Evolutionary conservation across 2,888 invertebrate species (phyloP), one percentile per base, ranked within the genome.

Genomic region (Drosophila austrosaltans): DNA sequence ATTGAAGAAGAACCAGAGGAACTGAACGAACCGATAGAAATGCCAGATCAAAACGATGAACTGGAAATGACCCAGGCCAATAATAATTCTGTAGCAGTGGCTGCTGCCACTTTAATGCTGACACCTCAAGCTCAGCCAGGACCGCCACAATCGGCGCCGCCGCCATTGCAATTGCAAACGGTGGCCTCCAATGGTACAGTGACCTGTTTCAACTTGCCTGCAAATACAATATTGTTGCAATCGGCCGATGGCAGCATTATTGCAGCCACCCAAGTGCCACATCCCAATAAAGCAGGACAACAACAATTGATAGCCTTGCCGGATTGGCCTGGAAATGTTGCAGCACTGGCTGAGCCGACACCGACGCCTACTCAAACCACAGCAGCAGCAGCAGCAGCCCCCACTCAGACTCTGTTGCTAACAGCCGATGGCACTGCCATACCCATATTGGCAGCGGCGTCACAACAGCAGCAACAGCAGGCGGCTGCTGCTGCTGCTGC

Each of bases 101-200:
- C 42, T 42, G 42, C 42, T n/a, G 60, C 20, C 67, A 58, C 48
- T 66, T 44, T 61, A 54, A 67, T 77, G 62, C 22, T 48, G 48
- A 22, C 22, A 22, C 48, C 48, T 10, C 48, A 48, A 10, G 48
- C 48, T 48, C 48, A 48, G 25, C 22, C 48, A 25, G 67, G 65
- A 60, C 72, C 10, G 22, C 56, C 69, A 1, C 76, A 77, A 25
- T 70, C 78, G 0, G 77, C 84, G 30, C 69, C 89, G 25, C 89
- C 90, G 32, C 77, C 90, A 20, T 65, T 90, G 30, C 89, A 90
- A 65, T 74, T 91, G 70, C 91, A 91, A 72, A 90, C 91, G 4
- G 87, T 91, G 66, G 89, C 87, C 66, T 89, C 91, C 7, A 91
- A 91, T 57, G 91, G 91, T 20, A 89, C 90, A 1, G 89, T 91